Evolutionary conservation across 1,140 invertebrate species (phyloP).

Genomic region (Eurytemora carolleeae): DNA sequence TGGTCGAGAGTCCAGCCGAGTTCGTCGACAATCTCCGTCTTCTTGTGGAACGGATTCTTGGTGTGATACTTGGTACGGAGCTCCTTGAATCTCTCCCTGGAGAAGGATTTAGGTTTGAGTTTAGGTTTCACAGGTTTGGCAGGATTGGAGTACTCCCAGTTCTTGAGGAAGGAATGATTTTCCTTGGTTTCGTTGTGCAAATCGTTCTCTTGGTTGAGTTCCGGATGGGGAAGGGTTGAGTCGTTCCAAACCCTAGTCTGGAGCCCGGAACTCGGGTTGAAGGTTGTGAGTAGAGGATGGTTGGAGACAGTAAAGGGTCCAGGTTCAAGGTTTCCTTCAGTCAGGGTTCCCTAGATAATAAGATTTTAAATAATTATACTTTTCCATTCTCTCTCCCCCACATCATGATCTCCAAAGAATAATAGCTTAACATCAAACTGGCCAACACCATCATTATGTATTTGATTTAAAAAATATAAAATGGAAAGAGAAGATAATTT

Average conservation of each 20-base stretch:
- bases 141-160: constrained; percentile 6
- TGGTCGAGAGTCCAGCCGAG: constrained; percentile 10
- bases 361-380: too few relatives aligned
- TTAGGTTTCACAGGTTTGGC: constrained; percentile 7
- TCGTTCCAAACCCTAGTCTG: constrained; percentile 16
- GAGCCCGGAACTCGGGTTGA: background rate
- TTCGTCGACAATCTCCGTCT: constrained; percentile 1
- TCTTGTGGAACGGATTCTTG: constrained; percentile 13
- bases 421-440: too few relatives aligned
- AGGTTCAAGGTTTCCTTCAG: background rate
- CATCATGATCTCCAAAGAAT: too few relatives aligned
- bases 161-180: background rate
- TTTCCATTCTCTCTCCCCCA: too few relatives aligned
- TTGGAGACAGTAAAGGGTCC: background rate
- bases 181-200: background rate
- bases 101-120: background rate
- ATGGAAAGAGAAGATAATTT: too few relatives aligned
- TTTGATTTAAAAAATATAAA: too few relatives aligned
- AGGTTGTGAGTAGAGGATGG: background rate
- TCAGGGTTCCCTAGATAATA: background rate
- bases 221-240: background rate
- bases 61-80: background rate
- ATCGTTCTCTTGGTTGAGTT: background rate
- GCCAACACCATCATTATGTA: too few relatives aligned
- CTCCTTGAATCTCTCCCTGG: background rate